phyloP scores from a whole-genome alignment of 1,140 invertebrate genomes.

The Idris sp. region DNA sequence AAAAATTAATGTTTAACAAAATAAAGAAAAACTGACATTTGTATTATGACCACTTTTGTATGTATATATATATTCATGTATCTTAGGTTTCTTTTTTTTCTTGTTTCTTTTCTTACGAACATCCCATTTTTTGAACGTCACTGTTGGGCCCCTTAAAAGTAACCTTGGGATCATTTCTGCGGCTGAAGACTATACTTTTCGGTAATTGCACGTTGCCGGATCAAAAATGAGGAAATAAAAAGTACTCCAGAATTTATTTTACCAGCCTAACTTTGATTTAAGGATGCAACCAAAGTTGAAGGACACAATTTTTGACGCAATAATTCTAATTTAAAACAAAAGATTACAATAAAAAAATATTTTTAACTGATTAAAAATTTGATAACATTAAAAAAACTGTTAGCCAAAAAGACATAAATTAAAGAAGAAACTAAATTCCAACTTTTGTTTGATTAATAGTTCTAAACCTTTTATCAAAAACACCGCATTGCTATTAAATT shows the following conservation, averaged over 20 bases:
- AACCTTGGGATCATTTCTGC: slow-evolving; percentile 33
- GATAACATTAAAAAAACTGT: too few relatives aligned
- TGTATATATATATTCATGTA: neutral
- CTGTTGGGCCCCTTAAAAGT: slow-evolving; percentile 7
- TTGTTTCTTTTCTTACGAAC: neutral
- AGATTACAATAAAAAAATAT: too few relatives aligned
- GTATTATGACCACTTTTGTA: slow-evolving; percentile 11
- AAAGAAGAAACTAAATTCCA: too few relatives aligned
- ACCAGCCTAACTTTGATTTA: slow-evolving; percentile 14
- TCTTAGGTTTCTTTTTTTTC: neutral
- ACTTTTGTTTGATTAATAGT: too few relatives aligned
- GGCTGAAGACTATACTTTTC: slow-evolving; percentile 40
- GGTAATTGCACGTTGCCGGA: slow-evolving; percentile 28
- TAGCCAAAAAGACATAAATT: too few relatives aligned
- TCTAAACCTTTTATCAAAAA: too few relatives aligned
- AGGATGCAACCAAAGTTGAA: neutral
- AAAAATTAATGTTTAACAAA: slow-evolving; percentile 70
- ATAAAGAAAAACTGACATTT: slow-evolving; percentile 44
- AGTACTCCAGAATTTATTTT: slow-evolving; percentile 36
- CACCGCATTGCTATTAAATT: too few relatives aligned
- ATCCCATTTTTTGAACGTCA: slow-evolving; percentile 10
- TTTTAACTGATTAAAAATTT: too few relatives aligned
- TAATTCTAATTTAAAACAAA: too few relatives aligned
- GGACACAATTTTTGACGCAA: neutral
- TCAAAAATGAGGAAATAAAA: slow-evolving; percentile 18